Evolutionary conservation across 2,113 vertebrate species (phyloP).

Genomic region (Mormyrus iriodes): DNA sequence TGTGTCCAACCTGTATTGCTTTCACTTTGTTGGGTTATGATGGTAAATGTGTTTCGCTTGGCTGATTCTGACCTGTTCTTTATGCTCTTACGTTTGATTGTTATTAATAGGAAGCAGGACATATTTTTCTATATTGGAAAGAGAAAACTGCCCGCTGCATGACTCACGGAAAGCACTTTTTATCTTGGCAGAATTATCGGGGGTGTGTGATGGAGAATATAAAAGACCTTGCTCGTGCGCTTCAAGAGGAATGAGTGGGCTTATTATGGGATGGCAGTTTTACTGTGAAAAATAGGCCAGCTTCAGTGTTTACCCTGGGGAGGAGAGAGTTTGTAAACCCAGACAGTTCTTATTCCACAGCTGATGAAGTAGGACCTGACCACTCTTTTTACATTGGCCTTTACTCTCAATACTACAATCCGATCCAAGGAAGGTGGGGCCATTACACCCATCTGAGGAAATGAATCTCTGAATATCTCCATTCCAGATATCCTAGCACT

Average conservation of each 20-base stretch:
- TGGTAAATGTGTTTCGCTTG: neutral
- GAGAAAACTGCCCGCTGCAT: neutral
- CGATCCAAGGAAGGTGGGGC: neutral
- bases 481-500: constrained; percentile 33
- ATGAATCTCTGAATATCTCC: constrained; percentile 30
- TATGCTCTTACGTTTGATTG: constrained; percentile 21
- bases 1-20: neutral
- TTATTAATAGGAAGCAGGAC: constrained; percentile 27
- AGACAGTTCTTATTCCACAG: neutral
- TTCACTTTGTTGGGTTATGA: neutral
- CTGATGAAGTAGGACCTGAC: neutral
- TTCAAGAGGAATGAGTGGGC: constrained; percentile 4
- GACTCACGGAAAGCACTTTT: constrained; percentile 24
- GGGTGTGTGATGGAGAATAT: constrained; percentile 22
- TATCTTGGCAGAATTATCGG: constrained; percentile 31
- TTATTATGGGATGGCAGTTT: constrained; percentile 7
- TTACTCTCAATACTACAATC: neutral
- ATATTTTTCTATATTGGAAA: constrained; percentile 4
- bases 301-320: constrained; percentile 19
- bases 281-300: constrained; percentile 28
- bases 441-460: constrained; percentile 36
- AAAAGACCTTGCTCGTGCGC: constrained; percentile 12
- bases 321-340: constrained; percentile 13
- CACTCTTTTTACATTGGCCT: neutral
- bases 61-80: neutral